A percentile compares a stretch with the other conserved stretches of the same genome.
phyloP scores from a whole-genome alignment of 2,888 invertebrate genomes.

The Drosophila affinis region DNA sequence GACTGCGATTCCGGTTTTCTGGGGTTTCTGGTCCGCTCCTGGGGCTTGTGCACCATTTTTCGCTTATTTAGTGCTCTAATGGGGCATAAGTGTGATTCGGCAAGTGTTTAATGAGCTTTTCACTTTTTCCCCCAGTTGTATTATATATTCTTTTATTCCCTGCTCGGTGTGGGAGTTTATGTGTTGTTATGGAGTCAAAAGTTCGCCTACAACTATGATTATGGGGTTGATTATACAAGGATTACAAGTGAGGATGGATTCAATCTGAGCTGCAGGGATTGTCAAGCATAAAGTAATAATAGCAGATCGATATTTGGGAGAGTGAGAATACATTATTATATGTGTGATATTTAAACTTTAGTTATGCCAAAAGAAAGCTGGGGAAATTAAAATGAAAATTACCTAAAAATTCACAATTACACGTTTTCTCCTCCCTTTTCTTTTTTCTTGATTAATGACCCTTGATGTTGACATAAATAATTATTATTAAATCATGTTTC shows the following conservation, averaged over 20 bases:
- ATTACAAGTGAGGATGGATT: background rate
- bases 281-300: no score
- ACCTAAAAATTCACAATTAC: background rate
- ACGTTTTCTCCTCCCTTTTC: background rate
- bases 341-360: background rate
- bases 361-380: no score
- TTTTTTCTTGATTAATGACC: background rate
- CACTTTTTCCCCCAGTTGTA: constrained; percentile 41
- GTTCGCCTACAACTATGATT: background rate
- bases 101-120: constrained; percentile 76
- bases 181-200: background rate
- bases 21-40: constrained; percentile 11
- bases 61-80: constrained; percentile 75
- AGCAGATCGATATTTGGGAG: background rate
- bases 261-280: background rate
- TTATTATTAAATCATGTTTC: no score
- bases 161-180: background rate
- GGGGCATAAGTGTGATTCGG: constrained; percentile 75
- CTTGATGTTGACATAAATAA: no score
- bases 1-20: constrained; percentile 33
- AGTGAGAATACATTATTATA: no score
- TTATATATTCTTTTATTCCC: constrained; percentile 11
- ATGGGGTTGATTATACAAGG: background rate
- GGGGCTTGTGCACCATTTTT: constrained; percentile 49
- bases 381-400: no score